Evolutionary conservation across 2,888 invertebrate genomes (phyloP).

Genomic region (Hydraecia micacea): DNA sequence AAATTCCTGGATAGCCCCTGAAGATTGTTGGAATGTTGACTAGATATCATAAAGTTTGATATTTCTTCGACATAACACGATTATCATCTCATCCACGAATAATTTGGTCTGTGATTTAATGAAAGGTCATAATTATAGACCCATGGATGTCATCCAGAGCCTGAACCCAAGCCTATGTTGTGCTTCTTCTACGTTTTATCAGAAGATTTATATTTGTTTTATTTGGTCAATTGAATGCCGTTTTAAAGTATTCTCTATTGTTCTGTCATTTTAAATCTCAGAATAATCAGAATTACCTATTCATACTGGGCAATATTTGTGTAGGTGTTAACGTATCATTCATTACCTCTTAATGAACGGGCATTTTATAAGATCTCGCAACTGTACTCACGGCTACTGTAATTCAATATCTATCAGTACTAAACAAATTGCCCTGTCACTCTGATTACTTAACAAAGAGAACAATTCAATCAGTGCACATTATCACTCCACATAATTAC

Average conservation of each 20-base stretch:
- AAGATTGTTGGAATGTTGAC: background rate
- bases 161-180: background rate
- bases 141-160: background rate
- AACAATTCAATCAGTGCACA: conserved; percentile 54
- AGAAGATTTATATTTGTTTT: background rate
- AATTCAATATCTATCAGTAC: conserved; percentile 40
- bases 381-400: conserved; percentile 42
- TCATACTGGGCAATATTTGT: conserved; percentile 17
- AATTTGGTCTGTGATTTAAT: background rate
- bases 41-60: background rate
- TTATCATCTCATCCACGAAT: background rate
- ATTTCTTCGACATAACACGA: background rate
- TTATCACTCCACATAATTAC: conserved; percentile 57
- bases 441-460: conserved; percentile 52
- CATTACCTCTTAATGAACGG: conserved; percentile 26
- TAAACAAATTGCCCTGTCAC: conserved; percentile 59
- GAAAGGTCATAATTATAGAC: background rate
- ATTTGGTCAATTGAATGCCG: background rate
- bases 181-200: background rate
- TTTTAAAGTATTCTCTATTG: background rate
- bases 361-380: conserved; percentile 20
- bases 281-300: background rate
- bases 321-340: conserved; percentile 23
- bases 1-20: background rate
- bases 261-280: background rate